Conservation (phyloP, 2,113 vertebrate genomes). For the Chaetorhynchus papuensis region DNA sequence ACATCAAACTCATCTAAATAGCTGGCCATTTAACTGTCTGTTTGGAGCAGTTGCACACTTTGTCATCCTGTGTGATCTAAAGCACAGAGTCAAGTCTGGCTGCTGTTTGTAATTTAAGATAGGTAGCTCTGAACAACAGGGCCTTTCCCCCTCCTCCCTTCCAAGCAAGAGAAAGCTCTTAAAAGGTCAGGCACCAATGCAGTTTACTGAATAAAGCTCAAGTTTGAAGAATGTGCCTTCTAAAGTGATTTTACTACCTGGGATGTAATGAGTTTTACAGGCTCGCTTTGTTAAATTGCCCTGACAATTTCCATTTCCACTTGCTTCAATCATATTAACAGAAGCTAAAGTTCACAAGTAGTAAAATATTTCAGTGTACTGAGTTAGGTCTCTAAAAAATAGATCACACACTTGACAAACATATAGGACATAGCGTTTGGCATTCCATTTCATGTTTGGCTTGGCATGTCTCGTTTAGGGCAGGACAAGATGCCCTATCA, state of each 20-base stretch:
- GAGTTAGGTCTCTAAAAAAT: conserved; percentile 61
- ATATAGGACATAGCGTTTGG: conserved; percentile 19
- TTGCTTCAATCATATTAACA: conserved; percentile 78
- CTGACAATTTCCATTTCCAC: conserved; percentile 79
- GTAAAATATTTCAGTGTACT: conserved; percentile 70
- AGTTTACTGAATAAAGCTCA: conserved; percentile 75
- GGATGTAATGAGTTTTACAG: conserved; percentile 73
- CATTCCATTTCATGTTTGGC: conserved; percentile 62
- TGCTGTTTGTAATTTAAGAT: conserved; percentile 71
- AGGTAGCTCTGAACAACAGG: conserved; percentile 56
- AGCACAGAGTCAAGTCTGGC: conserved; percentile 46
- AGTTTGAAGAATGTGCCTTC: conserved; percentile 75
- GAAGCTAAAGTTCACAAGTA: conserved; percentile 76
- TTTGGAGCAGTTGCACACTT: conserved; percentile 17
- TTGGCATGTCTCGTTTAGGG: conserved; percentile 43
- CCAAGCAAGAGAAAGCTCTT: conserved; percentile 48
- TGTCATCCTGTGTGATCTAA: conserved; percentile 46
- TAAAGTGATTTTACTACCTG: conserved; percentile 72
- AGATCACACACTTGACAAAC: conserved; percentile 66
- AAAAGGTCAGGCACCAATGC: conserved; percentile 71
- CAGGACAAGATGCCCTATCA: conserved; percentile 42
- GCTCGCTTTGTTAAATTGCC: conserved; percentile 74
- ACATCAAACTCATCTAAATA: conserved; percentile 62
- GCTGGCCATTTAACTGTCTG: conserved; percentile 58
- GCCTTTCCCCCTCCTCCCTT: conserved; percentile 42